Evolutionary conservation across 2,797 vertebrate genomes (phyloP), one percentile per base, ranked within the genome.

Genomic region (Hippocampus kuda): DNA sequence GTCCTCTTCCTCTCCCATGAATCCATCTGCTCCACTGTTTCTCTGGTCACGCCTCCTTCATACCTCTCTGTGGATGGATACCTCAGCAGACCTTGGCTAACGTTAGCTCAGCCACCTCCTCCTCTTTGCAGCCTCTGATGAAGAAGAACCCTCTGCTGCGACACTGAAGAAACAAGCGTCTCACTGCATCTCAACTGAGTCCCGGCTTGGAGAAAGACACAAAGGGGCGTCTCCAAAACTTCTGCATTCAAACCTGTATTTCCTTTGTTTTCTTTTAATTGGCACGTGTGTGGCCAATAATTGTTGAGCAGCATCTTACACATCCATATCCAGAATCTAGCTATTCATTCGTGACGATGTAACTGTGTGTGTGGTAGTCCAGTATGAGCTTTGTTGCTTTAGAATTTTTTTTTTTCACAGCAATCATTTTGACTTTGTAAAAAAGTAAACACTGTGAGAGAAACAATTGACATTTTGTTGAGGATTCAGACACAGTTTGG

Each of bases 61-160:
- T 81, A 79, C 85, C 80, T 85, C 74, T 88, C 77, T 86, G 79
- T 86, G 86, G 80, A 86, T 83, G 84, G 83, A 87, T 77, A 86
- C 82, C 85, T 86, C 87, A 85, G 81, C 83, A 83, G 89, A 86
- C 91, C 90, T 93, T 94, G 93, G 93, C 93, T 94, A 96, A 93
- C 86, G 87, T 91, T 94, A 94, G 94, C 92, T 97, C 94, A 95
- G 94, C 94, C 89, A 84, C 94, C 92, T 95, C 95, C 92, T 97
- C 95, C 93, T 96, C 93, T 95, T 97, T 97, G 90, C 95, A 97
- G 92, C 94, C 95, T 92, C 91, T 95, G 93, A 93, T 96, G 94
- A 97, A 94, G 94, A 98, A 94, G 89, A 94, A 94, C 90, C 83
- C 87, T 84, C 83, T 86, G 75, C 86, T 84, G 81, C 83, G 83